A percentile compares a stretch with the other conserved stretches of the same genome.
Conservation (phyloP, 2,888 invertebrate genomes). For the Thysanoteuthis rhombus region DNA sequence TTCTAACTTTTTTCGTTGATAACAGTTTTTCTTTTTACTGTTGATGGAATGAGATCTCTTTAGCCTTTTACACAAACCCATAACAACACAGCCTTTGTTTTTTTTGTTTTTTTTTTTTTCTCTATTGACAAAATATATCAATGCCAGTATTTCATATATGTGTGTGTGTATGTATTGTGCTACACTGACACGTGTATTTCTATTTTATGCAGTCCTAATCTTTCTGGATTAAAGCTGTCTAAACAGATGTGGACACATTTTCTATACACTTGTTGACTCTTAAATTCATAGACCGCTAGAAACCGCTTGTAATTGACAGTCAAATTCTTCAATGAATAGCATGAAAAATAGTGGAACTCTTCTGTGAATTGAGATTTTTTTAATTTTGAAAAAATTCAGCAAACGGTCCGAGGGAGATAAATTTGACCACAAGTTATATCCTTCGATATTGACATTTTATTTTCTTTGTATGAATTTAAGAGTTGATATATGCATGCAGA, state of each 20-base stretch:
- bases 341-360: too few species aligned
- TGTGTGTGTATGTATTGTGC: neutral
- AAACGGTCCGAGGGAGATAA: too few species aligned
- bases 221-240: neutral
- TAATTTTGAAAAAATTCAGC: too few species aligned
- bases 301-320: too few species aligned
- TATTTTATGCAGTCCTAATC: neutral
- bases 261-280: neutral
- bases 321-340: too few species aligned
- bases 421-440: too few species aligned
- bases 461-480: too few species aligned
- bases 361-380: too few species aligned
- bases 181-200: neutral
- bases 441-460: too few species aligned
- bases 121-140: neutral
- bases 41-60: neutral
- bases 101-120: too few species aligned
- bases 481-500: neutral
- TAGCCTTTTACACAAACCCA: neutral
- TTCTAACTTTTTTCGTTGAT: neutral
- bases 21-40: neutral
- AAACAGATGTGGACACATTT: neutral
- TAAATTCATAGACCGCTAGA: too few species aligned
- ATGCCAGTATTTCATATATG: neutral
- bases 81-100: neutral